phyloP scores from a whole-genome alignment of 2,888 invertebrate genomes.

The Caenorhabditis uteleia region DNA sequence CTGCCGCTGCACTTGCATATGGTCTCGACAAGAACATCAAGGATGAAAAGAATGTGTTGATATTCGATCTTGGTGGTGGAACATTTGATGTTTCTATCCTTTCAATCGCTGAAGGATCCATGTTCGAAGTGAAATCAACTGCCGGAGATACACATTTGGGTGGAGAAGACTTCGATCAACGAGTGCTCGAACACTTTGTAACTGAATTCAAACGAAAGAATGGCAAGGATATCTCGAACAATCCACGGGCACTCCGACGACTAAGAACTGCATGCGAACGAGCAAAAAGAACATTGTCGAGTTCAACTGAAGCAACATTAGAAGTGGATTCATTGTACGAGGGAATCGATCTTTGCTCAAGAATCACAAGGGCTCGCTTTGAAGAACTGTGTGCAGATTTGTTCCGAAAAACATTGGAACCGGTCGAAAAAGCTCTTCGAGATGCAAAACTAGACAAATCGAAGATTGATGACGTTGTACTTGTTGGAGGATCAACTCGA shows the following conservation, averaged over 20 bases:
- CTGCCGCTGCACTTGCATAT: slow-evolving; percentile 81
- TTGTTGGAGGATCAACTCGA: slow-evolving; percentile 88
- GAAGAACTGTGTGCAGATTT: slow-evolving; percentile 95
- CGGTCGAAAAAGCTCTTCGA: slow-evolving; percentile 91
- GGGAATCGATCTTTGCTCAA: slow-evolving; percentile 93
- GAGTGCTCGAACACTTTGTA: slow-evolving; percentile 71
- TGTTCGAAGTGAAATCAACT: slow-evolving; percentile 71
- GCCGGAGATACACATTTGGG: slow-evolving; percentile 78
- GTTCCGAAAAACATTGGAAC: slow-evolving; percentile 93
- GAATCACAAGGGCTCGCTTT: slow-evolving; percentile 92
- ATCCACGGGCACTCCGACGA: slow-evolving; percentile 87
- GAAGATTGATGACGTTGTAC: slow-evolving; percentile 73
- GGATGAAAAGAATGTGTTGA: slow-evolving; percentile 54
- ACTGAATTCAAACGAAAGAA: slow-evolving; percentile 75
- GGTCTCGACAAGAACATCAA: slow-evolving; percentile 73
- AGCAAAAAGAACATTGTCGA: slow-evolving; percentile 76
- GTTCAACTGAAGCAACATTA: slow-evolving; percentile 72
- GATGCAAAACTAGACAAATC: slow-evolving; percentile 95
- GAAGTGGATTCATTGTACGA: slow-evolving; percentile 94
- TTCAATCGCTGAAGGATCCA: slow-evolving; percentile 41
- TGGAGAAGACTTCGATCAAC: slow-evolving; percentile 52
- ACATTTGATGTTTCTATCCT: slow-evolving; percentile 71
- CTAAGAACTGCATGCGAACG: slow-evolving; percentile 85
- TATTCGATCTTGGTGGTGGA: slow-evolving; percentile 72
- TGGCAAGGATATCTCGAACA: slow-evolving; percentile 82